A percentile compares a stretch with the other conserved stretches of the same genome.
These are phyloP conservation scores for Strigamia crassipes DNA, from an alignment of 2,888 invertebrate species.

Conservation along the genomic window DNA sequence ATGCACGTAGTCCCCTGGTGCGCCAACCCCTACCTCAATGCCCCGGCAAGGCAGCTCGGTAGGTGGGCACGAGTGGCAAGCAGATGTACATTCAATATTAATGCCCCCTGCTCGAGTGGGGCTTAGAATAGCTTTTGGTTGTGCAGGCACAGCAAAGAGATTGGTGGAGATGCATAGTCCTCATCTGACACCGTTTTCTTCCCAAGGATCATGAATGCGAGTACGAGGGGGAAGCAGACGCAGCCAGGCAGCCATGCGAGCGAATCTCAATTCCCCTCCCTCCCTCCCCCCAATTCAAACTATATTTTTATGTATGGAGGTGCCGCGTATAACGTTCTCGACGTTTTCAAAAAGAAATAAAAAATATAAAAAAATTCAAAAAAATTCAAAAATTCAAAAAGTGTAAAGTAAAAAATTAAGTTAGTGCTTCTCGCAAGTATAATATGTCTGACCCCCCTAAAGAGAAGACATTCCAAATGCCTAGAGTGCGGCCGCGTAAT, in stretches of 20 bases:
- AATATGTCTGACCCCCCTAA: not conserved
- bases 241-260: not conserved
- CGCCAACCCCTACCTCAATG: not conserved
- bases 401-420: not conserved
- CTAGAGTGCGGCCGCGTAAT: not conserved
- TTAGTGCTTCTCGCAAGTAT: not conserved
- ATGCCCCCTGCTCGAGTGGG: not conserved
- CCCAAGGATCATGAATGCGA: not conserved
- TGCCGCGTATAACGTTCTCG: not conserved
- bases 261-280: not conserved
- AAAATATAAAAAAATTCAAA: too few relatives aligned
- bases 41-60: not conserved
- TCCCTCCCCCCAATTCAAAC: not conserved
- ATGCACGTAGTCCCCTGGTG: not conserved
- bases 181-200: not conserved
- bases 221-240: not conserved
- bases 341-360: not conserved
- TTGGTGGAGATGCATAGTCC: slow-evolving; percentile 4
- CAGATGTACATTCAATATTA: slow-evolving; percentile 3
- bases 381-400: not conserved
- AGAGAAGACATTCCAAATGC: not conserved
- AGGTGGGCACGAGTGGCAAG: slow-evolving; percentile 10
- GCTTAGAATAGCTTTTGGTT: not conserved
- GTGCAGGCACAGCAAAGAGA: not conserved
- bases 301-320: not conserved